Conservation (phyloP, 1,140 invertebrate genomes). For the Ericerus pela region DNA sequence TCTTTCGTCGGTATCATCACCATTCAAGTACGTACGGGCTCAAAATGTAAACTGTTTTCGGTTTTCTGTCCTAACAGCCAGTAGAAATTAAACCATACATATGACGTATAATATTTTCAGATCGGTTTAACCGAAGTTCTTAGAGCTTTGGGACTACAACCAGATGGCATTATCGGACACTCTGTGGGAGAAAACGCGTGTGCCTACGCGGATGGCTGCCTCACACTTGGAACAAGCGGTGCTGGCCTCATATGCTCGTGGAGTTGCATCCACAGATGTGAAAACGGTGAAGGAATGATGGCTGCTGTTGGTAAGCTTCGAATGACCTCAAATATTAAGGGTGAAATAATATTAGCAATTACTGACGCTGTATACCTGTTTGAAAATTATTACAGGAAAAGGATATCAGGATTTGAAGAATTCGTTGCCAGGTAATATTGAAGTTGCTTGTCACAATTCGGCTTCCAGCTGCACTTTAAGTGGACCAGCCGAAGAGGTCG, state of each 20-base stretch:
- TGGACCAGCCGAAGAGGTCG: constrained; percentile 40
- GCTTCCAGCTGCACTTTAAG: constrained; percentile 38
- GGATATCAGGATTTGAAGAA: constrained; percentile 40
- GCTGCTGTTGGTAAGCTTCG: constrained; percentile 45
- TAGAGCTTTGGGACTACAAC: constrained; percentile 41
- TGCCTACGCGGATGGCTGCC: constrained; percentile 66
- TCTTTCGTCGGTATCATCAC: constrained; percentile 81
- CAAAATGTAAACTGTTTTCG: neutral
- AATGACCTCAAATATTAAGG: neutral
- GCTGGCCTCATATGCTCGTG: constrained; percentile 64
- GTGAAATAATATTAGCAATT: constrained; percentile 23
- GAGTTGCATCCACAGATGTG: constrained; percentile 63
- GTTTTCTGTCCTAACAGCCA: neutral
- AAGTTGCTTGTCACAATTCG: constrained; percentile 55
- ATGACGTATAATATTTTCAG: constrained; percentile 24
- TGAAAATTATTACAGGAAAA: constrained; percentile 38
- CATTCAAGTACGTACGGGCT: constrained; percentile 44
- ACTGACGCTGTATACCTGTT: constrained; percentile 20
- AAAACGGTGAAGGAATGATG: constrained; percentile 63
- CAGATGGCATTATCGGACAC: constrained; percentile 66
- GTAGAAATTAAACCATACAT: neutral
- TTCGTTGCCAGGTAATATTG: constrained; percentile 38
- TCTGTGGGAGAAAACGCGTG: constrained; percentile 64
- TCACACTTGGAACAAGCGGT: constrained; percentile 66
- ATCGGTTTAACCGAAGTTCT: constrained; percentile 62